Evolutionary conservation across 2,888 invertebrate species (phyloP).

Genomic region (Maniola hyperantus): DNA sequence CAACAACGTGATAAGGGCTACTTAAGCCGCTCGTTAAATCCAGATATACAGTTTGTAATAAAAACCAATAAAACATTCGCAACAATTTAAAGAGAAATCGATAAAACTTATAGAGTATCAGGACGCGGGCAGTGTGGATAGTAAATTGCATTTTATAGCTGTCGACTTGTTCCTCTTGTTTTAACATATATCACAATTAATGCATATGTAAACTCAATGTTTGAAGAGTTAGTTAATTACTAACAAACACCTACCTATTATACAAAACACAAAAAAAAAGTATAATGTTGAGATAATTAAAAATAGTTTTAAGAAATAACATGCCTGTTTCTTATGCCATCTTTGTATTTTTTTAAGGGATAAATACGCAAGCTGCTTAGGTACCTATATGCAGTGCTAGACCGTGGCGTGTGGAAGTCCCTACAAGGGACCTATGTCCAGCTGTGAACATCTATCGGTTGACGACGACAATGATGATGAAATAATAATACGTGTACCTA

Average conservation of each 20-base stretch:
- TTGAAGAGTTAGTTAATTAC: slow-evolving; percentile 6
- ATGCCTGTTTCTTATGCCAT: too few relatives aligned
- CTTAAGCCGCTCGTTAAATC: slow-evolving; percentile 76
- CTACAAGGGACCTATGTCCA: too few relatives aligned
- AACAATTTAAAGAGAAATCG: slow-evolving; percentile 78
- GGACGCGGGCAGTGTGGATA: slow-evolving; percentile 68
- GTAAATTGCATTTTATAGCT: slow-evolving; percentile 74
- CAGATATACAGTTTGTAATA: slow-evolving; percentile 78
- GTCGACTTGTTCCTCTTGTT: slow-evolving; percentile 59
- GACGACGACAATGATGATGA: too few relatives aligned
- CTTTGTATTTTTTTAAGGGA: too few relatives aligned
- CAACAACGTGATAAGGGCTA: slow-evolving; percentile 75
- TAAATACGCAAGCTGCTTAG: too few relatives aligned
- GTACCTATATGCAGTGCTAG: too few relatives aligned
- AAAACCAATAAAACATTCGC: slow-evolving; percentile 79
- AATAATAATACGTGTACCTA: background rate
- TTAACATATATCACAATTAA: slow-evolving; percentile 61
- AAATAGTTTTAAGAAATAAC: too few relatives aligned
- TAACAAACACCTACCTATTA: too few relatives aligned
- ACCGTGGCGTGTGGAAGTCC: too few relatives aligned
- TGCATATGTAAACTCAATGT: slow-evolving; percentile 10
- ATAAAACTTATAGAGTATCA: slow-evolving; percentile 74
- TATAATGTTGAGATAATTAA: too few relatives aligned
- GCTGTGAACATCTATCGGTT: too few relatives aligned
- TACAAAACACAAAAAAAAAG: too few relatives aligned